Evolutionary conservation across 2,113 vertebrate species (phyloP).

Genomic region (Epinephelus lanceolatus): DNA sequence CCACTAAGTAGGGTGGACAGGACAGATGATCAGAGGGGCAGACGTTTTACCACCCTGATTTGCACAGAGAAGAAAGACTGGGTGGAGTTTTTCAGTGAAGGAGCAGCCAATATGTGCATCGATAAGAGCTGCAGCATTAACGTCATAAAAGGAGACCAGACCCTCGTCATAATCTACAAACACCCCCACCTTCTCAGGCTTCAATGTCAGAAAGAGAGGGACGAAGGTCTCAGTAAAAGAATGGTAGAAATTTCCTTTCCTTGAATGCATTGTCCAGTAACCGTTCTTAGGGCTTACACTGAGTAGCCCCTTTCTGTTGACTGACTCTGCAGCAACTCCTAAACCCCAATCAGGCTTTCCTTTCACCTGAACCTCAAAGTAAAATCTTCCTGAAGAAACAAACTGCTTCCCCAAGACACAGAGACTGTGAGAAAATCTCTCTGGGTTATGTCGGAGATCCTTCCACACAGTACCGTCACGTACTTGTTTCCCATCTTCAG

Average conservation of each 20-base stretch:
- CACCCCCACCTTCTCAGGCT: neutral
- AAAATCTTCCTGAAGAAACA: neutral
- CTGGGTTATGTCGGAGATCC: neutral
- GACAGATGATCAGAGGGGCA: conserved; percentile 5
- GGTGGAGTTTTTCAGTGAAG: neutral
- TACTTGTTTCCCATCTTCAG: neutral
- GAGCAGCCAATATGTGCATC: neutral
- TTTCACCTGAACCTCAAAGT: conserved; percentile 4
- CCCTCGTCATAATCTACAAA: neutral
- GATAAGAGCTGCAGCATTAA: neutral
- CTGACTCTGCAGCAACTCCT: neutral
- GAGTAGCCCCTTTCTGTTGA: fast-evolving
- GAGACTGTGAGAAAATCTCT: neutral
- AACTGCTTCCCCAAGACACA: neutral
- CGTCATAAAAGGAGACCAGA: neutral
- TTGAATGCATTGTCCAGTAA: neutral
- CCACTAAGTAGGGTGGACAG: neutral
- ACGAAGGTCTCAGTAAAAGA: neutral
- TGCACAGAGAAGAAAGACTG: neutral
- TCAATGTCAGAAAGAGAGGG: neutral
- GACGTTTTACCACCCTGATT: neutral
- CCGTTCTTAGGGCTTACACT: neutral
- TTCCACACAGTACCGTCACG: fast-evolving
- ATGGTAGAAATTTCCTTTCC: neutral
- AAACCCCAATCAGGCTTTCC: neutral